Base-by-base conservation (phyloP, 1,140 invertebrate genomes). In the Drosophila navojoa region DNA sequence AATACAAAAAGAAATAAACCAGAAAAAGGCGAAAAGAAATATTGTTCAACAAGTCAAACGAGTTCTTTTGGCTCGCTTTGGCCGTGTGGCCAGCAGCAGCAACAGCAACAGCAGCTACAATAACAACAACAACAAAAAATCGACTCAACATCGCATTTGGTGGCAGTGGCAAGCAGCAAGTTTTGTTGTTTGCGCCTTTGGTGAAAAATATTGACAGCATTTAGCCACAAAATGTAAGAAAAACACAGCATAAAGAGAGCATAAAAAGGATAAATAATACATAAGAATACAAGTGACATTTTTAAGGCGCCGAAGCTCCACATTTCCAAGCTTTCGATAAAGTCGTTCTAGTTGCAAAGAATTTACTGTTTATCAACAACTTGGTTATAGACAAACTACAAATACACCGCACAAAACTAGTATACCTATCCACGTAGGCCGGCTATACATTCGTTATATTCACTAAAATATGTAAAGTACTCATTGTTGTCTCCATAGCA, bases 31-130 rank as follows among this genome's bases (percentile, higher is more conserved):
- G 61, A 77, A 77, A 89, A 89, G 85, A 89, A 89, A 89, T 89
- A 89, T 90, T 90, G 77, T 90, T 90, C 86, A 90, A 90, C 85
- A 90, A 90, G 85, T 90, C 85, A 90, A 89, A 90, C 85, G 85
- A 90, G 85, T 90, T 90, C 85, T 90, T 87, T 90, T 85, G 86
- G 81, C 82, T 87, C 77, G 85, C 85, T 89, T 85, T 82, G 81
- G 85, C 85, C 86, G 85, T 84, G 84, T 81, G 81, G 80, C 81
- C 62, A 84, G 58, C 79, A 73, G 69, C 60, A 76, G 49, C 68
- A 71, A 38, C 62, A 84, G 58, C 79, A 73, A 61, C 60, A 66
- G 42, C 67, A 71, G 38, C 61, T 57, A 27, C 69, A 71, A 5
- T 55, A 47, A 9, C 49, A 55, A 35, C 63, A 52, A 45, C 58